Conservation (phyloP, 2,797 vertebrate species). For the Morus bassanus region DNA sequence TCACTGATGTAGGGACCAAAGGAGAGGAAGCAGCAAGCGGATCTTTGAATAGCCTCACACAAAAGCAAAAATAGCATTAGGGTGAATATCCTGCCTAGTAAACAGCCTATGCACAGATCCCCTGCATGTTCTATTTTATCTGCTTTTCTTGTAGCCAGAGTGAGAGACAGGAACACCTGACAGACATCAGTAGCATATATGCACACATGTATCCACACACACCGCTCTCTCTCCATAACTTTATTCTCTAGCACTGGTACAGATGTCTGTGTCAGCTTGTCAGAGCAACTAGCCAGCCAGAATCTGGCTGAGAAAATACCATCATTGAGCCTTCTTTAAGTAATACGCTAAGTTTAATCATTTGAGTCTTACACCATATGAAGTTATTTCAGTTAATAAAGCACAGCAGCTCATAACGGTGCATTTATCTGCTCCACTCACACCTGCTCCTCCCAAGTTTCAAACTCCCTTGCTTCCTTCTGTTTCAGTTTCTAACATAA, state of each 20-base stretch:
- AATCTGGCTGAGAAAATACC: background rate
- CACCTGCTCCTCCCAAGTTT: background rate
- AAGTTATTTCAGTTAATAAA: constrained; percentile 19
- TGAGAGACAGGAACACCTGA: background rate
- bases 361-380: background rate
- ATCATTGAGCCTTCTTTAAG: background rate
- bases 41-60: background rate
- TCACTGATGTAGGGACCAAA: background rate
- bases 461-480: background rate
- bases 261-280: background rate
- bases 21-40: background rate
- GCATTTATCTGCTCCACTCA: background rate
- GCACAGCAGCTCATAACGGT: background rate
- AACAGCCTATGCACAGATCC: background rate
- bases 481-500: background rate
- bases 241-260: background rate
- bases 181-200: background rate
- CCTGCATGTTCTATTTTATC: background rate
- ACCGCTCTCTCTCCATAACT: rapidly evolving
- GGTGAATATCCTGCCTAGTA: background rate
- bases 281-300: background rate
- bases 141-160: too few species aligned
- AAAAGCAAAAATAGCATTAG: background rate
- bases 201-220: rapidly evolving
- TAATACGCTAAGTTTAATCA: background rate